Evolutionary conservation across 1,140 invertebrate species (phyloP).

Genomic region (Pachyrhynchus sulphureomaculatus): DNA sequence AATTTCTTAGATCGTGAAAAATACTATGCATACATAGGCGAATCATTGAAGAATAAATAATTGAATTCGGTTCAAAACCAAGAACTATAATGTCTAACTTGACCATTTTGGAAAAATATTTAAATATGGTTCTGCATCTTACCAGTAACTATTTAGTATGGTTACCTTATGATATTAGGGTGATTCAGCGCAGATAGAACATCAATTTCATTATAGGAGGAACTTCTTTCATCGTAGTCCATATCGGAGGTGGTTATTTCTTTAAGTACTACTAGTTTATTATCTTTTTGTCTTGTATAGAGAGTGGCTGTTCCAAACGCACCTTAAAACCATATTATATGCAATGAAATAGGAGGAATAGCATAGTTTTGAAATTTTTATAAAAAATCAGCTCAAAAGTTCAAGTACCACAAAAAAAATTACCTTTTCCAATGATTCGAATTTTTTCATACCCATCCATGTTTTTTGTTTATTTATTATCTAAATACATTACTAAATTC

Average conservation of each 20-base stretch:
- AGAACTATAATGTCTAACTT: too few species aligned
- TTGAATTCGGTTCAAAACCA: too few species aligned
- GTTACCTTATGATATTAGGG: conserved; percentile 67
- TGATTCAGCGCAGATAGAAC: conserved; percentile 72
- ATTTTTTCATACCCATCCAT: conserved; percentile 32
- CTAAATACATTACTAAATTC: too few species aligned
- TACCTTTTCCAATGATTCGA: conserved; percentile 34
- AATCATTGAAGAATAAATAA: too few species aligned
- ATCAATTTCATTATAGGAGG: conserved; percentile 75
- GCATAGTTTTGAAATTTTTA: neutral
- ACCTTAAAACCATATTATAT: conserved; percentile 53
- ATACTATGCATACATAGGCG: too few species aligned
- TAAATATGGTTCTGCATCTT: too few species aligned
- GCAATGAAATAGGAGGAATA: too few species aligned
- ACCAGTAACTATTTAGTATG: too few species aligned
- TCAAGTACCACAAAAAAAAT: neutral
- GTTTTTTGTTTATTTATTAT: too few species aligned
- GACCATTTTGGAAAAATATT: too few species aligned
- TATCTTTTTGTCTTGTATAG: conserved; percentile 66
- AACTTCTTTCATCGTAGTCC: conserved; percentile 64
- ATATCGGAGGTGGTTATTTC: conserved; percentile 75
- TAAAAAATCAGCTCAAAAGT: neutral
- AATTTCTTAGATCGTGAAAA: too few species aligned
- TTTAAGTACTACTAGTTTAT: conserved; percentile 71
- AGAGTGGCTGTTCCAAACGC: conserved; percentile 76